A percentile compares a stretch with the other conserved stretches of the same genome.
phyloP scores from a whole-genome alignment of 2,888 invertebrate genomes.

The Scaeva pyrastri region DNA sequence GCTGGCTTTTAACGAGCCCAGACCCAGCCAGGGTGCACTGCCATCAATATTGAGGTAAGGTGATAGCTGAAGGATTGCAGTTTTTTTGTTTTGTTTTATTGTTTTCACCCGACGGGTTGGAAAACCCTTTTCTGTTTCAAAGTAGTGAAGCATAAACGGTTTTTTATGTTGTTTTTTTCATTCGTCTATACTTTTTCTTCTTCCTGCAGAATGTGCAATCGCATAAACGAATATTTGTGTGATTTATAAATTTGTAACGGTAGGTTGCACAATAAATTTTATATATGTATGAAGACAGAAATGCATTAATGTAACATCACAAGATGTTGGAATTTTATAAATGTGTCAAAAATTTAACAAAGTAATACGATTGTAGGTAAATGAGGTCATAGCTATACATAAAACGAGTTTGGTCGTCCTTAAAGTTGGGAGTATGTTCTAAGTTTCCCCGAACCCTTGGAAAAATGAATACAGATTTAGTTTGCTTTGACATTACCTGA shows the following conservation, averaged over 20 bases:
- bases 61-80: constrained; percentile 60
- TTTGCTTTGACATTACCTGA: constrained; percentile 65
- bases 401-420: too few species aligned
- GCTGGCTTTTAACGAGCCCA: constrained; percentile 69
- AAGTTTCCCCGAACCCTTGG: constrained; percentile 24
- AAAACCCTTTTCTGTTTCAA: constrained; percentile 63
- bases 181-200: not conserved
- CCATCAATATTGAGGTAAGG: constrained; percentile 55
- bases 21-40: constrained; percentile 52
- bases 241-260: constrained; percentile 35
- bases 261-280: constrained; percentile 30
- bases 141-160: constrained; percentile 44
- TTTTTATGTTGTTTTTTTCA: constrained; percentile 13
- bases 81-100: constrained; percentile 44
- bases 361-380: too few species aligned
- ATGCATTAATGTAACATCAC: not conserved
- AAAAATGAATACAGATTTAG: constrained; percentile 33
- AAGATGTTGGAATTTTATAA: not conserved
- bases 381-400: too few species aligned
- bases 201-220: constrained; percentile 13
- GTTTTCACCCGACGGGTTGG: constrained; percentile 33
- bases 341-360: not conserved
- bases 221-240: constrained; percentile 9
- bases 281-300: not conserved
- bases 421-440: constrained; percentile 1